phyloP scores from a whole-genome alignment of 2,888 invertebrate species.

The Tolmerus cingulatus region DNA sequence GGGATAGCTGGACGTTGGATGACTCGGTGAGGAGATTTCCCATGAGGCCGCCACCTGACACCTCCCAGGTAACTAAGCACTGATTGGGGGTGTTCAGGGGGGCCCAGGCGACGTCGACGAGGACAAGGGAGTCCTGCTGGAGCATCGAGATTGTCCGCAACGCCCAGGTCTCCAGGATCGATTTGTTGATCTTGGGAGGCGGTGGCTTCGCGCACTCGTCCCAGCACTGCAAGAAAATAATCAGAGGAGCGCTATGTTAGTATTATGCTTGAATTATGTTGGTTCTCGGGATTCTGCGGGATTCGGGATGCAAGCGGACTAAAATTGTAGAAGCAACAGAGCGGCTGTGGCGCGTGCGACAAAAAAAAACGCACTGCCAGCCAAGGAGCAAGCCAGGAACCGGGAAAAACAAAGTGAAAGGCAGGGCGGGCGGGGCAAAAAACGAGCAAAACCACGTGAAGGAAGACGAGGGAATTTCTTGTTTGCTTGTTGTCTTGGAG shows the following conservation, averaged over 20 bases:
- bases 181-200: constrained; percentile 57
- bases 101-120: constrained; percentile 62
- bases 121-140: constrained; percentile 60
- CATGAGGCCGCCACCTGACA: constrained; percentile 62
- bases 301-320: neutral
- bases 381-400: neutral
- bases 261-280: neutral
- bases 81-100: constrained; percentile 57
- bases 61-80: constrained; percentile 63
- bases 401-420: neutral
- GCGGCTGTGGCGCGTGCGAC: neutral
- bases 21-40: constrained; percentile 62
- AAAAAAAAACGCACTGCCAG: neutral
- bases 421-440: neutral
- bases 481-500: constrained; percentile 34
- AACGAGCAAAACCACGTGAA: neutral
- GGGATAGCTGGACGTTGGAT: constrained; percentile 60
- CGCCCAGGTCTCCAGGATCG: constrained; percentile 58
- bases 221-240: constrained; percentile 58
- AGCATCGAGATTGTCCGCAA: constrained; percentile 60
- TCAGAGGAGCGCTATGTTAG: constrained; percentile 28
- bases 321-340: neutral
- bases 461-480: constrained; percentile 14
- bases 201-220: constrained; percentile 57
- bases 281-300: neutral